These are phyloP conservation scores for Pachycephala philippinensis DNA, from an alignment of 2,113 vertebrate species.

Conservation along the genomic window DNA sequence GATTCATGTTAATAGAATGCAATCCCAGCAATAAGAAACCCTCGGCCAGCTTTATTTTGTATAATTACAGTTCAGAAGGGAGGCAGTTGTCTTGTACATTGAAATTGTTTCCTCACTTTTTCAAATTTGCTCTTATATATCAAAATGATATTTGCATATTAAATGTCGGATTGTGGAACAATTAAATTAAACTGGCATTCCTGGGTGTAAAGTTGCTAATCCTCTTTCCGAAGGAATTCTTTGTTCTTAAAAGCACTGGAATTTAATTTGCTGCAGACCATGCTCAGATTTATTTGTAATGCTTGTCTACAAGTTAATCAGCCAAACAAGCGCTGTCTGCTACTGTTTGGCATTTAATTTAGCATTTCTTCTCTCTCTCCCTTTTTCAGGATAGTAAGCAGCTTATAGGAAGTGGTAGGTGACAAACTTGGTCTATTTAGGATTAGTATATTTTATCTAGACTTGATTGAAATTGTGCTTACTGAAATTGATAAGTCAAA, in stretches of 20 bases:
- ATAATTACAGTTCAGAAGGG: slow-evolving; percentile 72
- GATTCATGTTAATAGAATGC: slow-evolving; percentile 77
- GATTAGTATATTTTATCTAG: slow-evolving; percentile 80
- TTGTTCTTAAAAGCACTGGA: slow-evolving; percentile 83
- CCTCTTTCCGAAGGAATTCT: slow-evolving; percentile 81
- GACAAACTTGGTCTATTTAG: slow-evolving; percentile 77
- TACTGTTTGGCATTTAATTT: slow-evolving; percentile 81
- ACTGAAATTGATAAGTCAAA: slow-evolving; percentile 76
- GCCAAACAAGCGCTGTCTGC: slow-evolving; percentile 78
- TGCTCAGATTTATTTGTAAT: slow-evolving; percentile 81
- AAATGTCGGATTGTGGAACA: slow-evolving; percentile 78
- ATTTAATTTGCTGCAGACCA: slow-evolving; percentile 82
- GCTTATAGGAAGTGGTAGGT: slow-evolving; percentile 81
- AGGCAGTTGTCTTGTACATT: slow-evolving; percentile 53
- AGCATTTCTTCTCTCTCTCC: slow-evolving; percentile 63
- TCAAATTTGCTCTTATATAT: slow-evolving; percentile 69
- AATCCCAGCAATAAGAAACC: slow-evolving; percentile 53
- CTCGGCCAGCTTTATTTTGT: slow-evolving; percentile 60
- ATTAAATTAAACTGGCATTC: slow-evolving; percentile 83
- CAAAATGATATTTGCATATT: slow-evolving; percentile 83
- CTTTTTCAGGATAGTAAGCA: slow-evolving; percentile 73
- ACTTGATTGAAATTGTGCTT: slow-evolving; percentile 78
- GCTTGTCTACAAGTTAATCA: slow-evolving; percentile 85
- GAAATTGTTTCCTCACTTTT: slow-evolving; percentile 74
- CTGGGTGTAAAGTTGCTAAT: slow-evolving; percentile 85